phyloP scores from a whole-genome alignment of 1,140 invertebrate species.

The Trichonephila clavata region DNA sequence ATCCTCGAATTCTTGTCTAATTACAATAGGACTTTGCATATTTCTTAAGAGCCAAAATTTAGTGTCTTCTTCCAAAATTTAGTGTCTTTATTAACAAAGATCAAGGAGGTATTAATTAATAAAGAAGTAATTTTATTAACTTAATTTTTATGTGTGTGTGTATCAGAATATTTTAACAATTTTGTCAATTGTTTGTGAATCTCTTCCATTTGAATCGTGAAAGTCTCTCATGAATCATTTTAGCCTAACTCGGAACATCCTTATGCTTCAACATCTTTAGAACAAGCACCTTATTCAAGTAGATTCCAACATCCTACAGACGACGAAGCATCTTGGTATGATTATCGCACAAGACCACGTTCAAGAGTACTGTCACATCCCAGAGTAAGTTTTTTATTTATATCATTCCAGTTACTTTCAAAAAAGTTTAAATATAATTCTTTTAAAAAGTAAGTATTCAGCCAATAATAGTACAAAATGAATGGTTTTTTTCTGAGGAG shows the following conservation, averaged over 20 bases:
- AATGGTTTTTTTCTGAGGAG: background rate
- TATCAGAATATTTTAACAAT: no score
- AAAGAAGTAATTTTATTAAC: no score
- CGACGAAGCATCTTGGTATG: slow-evolving; percentile 59
- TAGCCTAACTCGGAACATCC: slow-evolving; percentile 3
- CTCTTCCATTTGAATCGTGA: no score
- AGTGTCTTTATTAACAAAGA: no score
- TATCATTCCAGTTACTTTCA: background rate
- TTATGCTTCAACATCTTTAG: slow-evolving; percentile 25
- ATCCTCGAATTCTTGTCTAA: no score
- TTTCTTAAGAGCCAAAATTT: no score
- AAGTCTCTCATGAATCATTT: background rate
- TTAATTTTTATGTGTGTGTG: no score
- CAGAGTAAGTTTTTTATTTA: slow-evolving; percentile 18
- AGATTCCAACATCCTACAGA: slow-evolving; percentile 35
- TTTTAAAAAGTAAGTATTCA: background rate
- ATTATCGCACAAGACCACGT: slow-evolving; percentile 64
- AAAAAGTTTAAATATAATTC: background rate
- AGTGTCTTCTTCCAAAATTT: no score
- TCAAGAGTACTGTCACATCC: slow-evolving; percentile 43
- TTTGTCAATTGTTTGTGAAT: no score
- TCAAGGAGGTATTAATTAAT: no score
- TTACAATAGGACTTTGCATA: no score
- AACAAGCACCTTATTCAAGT: background rate
- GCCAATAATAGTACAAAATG: background rate